Base-by-base conservation (phyloP, 2,113 vertebrate species). In the Sinocyclocheilus rhinocerous region DNA sequence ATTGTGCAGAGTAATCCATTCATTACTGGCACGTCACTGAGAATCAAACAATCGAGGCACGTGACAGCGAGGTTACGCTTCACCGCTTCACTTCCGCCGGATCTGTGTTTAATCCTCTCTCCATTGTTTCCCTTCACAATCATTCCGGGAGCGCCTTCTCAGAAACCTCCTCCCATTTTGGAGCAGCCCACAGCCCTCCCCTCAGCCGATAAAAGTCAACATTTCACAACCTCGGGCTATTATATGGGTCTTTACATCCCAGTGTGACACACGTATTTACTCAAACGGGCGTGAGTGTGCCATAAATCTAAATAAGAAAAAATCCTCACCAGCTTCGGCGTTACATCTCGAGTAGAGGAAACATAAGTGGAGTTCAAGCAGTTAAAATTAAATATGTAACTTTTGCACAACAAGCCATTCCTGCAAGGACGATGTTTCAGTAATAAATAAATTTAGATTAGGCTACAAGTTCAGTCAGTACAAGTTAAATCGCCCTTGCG, bases 231-330 rank as follows among this genome's bases (percentile, higher is more conserved):
- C 55, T n/a, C 42, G 39, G 87, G 83, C 86, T 86, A 83, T 90
- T 88, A 87, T 69, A 86, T 83, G 18, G 70, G 76, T 33, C 69
- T 84, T 85, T 52, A 75, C 81, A 87, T 85, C 57, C 76, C 55
- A 61, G 24, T 45, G 61, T 88, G 90, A 90, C 73, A 91, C 84
- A 88, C 86, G 87, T 91, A 88, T 92, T 93, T 91, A 88, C 91
- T 91, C 86, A 88, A 77, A 84, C 81, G 88, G 92, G 90, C 83
- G 91, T 91, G 87, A 87, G 63, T 29, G 69, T 12, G 42, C 70
- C 86, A 89, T 89, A 87, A 89, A 91, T 55, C 79, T 73, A 52
- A 80, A 59, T 42, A 80, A 90, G 77, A 36, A 84, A 84, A 88
- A 87, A 80, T 39, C 84, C 76, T 79, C 87, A 22, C 55, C 67